Percentiles rank a stretch among this genome's conserved stretches.
Evolutionary conservation across 2,113 vertebrate species (phyloP).

Genomic region (Boulengeromyrus knoepffleri): DNA sequence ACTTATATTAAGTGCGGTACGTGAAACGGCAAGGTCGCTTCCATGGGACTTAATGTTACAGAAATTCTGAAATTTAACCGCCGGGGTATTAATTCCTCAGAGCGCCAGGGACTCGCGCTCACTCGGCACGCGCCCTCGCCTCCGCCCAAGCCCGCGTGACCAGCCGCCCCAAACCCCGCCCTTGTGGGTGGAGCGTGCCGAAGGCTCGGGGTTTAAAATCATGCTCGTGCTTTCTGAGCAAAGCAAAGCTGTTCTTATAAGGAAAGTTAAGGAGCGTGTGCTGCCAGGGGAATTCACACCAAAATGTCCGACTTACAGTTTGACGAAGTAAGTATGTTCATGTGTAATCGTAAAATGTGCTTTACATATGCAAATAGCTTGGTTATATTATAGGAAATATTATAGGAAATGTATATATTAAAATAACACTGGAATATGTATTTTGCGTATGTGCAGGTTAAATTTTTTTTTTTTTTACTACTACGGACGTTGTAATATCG

Average conservation of each 20-base stretch:
- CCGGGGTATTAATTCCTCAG: background rate
- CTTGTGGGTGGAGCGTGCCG: conserved; percentile 32
- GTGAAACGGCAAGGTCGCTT: background rate
- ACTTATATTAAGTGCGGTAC: background rate
- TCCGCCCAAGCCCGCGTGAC: background rate
- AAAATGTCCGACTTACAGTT: background rate
- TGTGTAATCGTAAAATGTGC: background rate
- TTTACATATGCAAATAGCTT: background rate
- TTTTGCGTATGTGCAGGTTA: background rate
- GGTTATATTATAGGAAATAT: background rate
- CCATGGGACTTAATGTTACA: background rate
- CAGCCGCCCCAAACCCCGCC: background rate
- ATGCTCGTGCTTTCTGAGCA: background rate
- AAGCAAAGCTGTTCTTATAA: background rate
- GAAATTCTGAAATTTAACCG: background rate
- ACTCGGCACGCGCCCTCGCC: background rate
- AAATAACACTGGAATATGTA: background rate
- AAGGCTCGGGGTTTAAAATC: background rate
- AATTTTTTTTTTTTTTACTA: background rate
- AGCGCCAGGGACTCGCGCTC: background rate
- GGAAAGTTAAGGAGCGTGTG: background rate
- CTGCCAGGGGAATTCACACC: background rate
- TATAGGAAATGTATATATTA: background rate
- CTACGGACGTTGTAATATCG: background rate
- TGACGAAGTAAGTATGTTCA: background rate